Evolutionary conservation across 2,888 invertebrate species (phyloP).

Genomic region (Argynnis bischoffii): DNA sequence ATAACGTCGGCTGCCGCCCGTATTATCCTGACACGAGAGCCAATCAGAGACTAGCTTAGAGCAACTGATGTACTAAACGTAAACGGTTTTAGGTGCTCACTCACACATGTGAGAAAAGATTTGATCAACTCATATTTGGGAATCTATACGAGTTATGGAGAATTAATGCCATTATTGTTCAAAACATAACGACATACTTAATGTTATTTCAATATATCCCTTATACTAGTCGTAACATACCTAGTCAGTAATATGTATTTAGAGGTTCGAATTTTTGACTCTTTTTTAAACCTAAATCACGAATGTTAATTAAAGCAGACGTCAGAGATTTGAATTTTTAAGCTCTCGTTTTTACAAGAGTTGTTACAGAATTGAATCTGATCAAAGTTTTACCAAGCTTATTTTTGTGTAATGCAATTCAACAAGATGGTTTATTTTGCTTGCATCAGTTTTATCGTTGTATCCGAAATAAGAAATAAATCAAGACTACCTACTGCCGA

Average conservation of each 20-base stretch:
- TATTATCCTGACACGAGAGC: conserved; percentile 66
- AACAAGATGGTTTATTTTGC: background rate
- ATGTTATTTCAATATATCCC: conserved; percentile 16
- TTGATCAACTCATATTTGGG: conserved; percentile 35
- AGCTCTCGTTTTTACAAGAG: conserved; percentile 12
- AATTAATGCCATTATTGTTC: conserved; percentile 29
- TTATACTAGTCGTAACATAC: conserved; percentile 11
- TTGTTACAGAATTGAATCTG: conserved; percentile 16
- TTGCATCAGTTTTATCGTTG: background rate
- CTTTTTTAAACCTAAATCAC: conserved; percentile 24
- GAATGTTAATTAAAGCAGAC: conserved; percentile 30
- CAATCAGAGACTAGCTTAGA: conserved; percentile 66
- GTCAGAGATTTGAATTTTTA: conserved; percentile 20
- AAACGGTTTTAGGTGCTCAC: conserved; percentile 58
- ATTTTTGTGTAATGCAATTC: background rate
- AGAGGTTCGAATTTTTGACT: conserved; percentile 27
- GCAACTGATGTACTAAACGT: conserved; percentile 50
- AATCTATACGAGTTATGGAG: conserved; percentile 22
- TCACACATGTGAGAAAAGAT: conserved; percentile 36
- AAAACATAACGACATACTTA: conserved; percentile 10
- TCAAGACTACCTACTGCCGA: too few species aligned
- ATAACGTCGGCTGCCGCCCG: conserved; percentile 65
- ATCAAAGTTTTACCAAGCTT: conserved; percentile 8
- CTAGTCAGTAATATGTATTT: conserved; percentile 27
- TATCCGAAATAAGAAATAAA: background rate